Conservation (phyloP, 1,140 invertebrate genomes). For the Pachypsylla venusta region DNA sequence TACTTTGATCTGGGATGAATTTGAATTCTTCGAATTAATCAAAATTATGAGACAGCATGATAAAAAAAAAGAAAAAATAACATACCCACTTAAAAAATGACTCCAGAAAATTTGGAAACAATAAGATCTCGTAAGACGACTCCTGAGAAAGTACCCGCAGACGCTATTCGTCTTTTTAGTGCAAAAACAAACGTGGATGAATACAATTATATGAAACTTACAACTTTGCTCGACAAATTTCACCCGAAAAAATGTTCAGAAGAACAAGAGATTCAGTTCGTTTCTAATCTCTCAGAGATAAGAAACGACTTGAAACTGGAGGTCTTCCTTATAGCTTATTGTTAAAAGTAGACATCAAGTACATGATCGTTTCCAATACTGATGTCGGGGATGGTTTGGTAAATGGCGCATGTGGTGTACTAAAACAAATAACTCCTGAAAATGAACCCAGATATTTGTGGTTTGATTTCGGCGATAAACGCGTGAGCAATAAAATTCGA, state of each 20-base stretch:
- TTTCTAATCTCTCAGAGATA: slow-evolving; percentile 1
- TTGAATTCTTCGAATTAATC: slow-evolving; percentile 14
- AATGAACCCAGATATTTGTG: not conserved
- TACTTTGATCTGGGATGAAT: slow-evolving; percentile 15
- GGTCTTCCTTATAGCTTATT: not conserved
- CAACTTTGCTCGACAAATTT: no score
- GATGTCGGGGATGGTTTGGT: slow-evolving; percentile 27
- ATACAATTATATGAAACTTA: not conserved
- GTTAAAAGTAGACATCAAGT: slow-evolving; percentile 12
- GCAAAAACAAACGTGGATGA: not conserved
- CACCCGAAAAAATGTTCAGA: no score
- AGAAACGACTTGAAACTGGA: not conserved
- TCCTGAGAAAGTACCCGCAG: not conserved
- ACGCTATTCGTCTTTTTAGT: not conserved
- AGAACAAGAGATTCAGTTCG: not conserved
- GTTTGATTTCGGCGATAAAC: no score
- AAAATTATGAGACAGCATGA: slow-evolving; percentile 11
- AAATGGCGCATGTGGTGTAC: slow-evolving; percentile 26
- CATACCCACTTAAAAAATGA: slow-evolving; percentile 5
- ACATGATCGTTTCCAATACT: slow-evolving; percentile 29
- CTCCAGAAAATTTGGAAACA: not conserved
- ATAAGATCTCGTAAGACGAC: slow-evolving; percentile 2
- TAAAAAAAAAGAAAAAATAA: slow-evolving; percentile 9
- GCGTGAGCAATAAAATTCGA: no score
- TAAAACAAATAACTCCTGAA: not conserved